Conservation (phyloP, 1,140 invertebrate species). For the Ceratosolen solmsi region DNA sequence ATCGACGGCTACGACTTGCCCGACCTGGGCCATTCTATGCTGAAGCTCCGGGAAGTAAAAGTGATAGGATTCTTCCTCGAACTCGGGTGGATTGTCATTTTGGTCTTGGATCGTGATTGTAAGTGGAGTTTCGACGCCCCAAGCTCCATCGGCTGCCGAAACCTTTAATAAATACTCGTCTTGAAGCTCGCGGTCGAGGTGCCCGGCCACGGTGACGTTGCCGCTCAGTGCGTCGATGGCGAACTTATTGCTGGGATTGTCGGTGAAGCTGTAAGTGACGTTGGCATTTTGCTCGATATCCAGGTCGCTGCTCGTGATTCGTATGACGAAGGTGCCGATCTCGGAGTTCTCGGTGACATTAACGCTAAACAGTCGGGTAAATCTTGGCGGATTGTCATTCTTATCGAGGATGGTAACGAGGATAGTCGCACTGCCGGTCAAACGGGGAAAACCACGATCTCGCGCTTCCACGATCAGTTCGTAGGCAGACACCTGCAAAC, state of each 20-base stretch:
- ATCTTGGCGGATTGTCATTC: slow-evolving; percentile 95
- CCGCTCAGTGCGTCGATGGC: slow-evolving; percentile 89
- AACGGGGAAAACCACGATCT: slow-evolving; percentile 85
- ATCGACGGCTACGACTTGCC: slow-evolving; percentile 90
- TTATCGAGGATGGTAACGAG: slow-evolving; percentile 89
- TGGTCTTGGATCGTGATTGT: slow-evolving; percentile 96
- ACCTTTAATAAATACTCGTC: slow-evolving; percentile 94
- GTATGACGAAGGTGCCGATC: slow-evolving; percentile 92
- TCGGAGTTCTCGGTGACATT: slow-evolving; percentile 97
- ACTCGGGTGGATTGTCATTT: slow-evolving; percentile 95
- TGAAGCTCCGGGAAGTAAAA: slow-evolving; percentile 93
- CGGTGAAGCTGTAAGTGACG: slow-evolving; percentile 89
- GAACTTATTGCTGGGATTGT: slow-evolving; percentile 92
- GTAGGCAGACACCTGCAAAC: slow-evolving; percentile 80
- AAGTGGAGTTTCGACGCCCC: slow-evolving; percentile 89
- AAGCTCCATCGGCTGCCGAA: slow-evolving; percentile 89
- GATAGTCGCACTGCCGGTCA: slow-evolving; percentile 89
- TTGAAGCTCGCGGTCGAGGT: slow-evolving; percentile 89
- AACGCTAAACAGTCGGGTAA: slow-evolving; percentile 92
- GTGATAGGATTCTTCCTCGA: slow-evolving; percentile 88
- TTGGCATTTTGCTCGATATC: slow-evolving; percentile 92
- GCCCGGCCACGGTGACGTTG: slow-evolving; percentile 90
- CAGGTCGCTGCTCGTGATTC: slow-evolving; percentile 91
- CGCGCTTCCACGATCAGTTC: slow-evolving; percentile 88
- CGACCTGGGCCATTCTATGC: slow-evolving; percentile 84